Base-by-base conservation (phyloP, 2,113 vertebrate species). In the Manacus vitellinus region DNA sequence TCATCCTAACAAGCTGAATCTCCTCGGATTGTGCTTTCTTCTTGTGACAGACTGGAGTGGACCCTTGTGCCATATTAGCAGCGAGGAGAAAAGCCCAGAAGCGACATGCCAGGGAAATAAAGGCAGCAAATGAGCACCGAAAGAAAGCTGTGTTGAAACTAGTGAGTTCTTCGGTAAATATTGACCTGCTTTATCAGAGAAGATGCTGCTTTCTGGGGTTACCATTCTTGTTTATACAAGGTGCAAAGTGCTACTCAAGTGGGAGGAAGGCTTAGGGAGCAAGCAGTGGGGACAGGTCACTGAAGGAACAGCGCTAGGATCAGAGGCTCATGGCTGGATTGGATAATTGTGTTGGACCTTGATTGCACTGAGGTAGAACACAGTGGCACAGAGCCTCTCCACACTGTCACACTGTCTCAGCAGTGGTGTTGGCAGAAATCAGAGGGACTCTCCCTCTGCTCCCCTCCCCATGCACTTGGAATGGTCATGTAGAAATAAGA, bases 1-100 rank as follows among this genome's bases (percentile, higher is more conserved):
- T 75, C 37, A 31, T 52, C 37, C 83, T 52, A 47, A 39, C 33
- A 39, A 88, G 39, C 55, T 83, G 37, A 41, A 68, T 39, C 43
- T 75, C 37, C 51, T 95, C 73, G 88, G 82, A 95, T 28, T 1
- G 1, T 94, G 10, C 27, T 80, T 94, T 89, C 27, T 92, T 91
- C 85, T 63, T 24, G 2, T 72, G 89, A 52, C 97, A 99, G 99
- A 99, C 99, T 2, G 98, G 99, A 33, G 97, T 99, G 10, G 97
- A 99, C 97, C 99, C 99, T 8, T 93, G 97, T 30, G 55, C 92
- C 61, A 72, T 99, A 54, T 97, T 98, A 93, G 97, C 98, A 46
- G 97, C 97, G 1, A 97, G 95, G 71, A 98, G 97, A 89, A 98
- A 98, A 85, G 96, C 94, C 27, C 95, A 91, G 97, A 98, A 96